These are phyloP conservation scores for Araneus ventricosus DNA, from an alignment of 1,140 invertebrate genomes.

Conservation along the genomic window DNA sequence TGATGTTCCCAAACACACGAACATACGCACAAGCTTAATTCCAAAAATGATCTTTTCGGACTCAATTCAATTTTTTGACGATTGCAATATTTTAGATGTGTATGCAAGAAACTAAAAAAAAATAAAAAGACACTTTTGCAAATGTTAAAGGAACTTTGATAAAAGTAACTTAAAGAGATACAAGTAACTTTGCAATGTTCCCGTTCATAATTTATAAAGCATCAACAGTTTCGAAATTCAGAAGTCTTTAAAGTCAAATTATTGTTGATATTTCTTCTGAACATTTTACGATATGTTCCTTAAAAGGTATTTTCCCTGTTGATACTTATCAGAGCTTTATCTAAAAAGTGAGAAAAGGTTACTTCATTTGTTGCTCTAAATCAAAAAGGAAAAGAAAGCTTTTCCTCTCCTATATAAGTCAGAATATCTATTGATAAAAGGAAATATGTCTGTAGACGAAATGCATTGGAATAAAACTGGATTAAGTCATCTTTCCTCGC, in stretches of 20 bases:
- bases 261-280: neutral
- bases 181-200: neutral
- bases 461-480: neutral
- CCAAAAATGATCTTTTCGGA: no score
- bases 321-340: neutral
- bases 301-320: neutral
- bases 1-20: no score
- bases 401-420: neutral
- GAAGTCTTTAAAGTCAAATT: neutral
- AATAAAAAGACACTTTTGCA: no score
- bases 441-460: neutral
- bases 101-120: no score
- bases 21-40: no score
- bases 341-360: neutral
- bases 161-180: no score
- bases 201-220: neutral
- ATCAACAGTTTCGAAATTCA: neutral
- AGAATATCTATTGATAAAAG: neutral
- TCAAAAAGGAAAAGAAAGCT: neutral
- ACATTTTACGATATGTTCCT: neutral
- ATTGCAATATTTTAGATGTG: no score
- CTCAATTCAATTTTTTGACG: no score
- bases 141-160: no score
- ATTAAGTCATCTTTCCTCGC: neutral
- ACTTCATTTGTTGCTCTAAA: slow-evolving; percentile 12